phyloP scores from a whole-genome alignment of 2,888 invertebrate genomes.

The Agrochola macilenta region DNA sequence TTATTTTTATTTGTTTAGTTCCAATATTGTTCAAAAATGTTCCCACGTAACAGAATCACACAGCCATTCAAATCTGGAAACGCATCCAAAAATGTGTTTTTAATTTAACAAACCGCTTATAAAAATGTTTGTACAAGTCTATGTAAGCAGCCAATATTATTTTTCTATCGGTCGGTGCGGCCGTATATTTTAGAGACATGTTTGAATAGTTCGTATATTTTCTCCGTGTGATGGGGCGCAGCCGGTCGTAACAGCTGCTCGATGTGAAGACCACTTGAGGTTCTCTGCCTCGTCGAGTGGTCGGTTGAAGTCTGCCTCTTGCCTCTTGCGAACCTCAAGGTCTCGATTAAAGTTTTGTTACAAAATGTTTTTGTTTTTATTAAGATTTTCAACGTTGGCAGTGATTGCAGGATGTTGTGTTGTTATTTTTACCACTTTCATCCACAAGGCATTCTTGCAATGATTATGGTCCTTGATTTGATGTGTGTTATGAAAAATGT shows the following conservation, averaged over 20 bases:
- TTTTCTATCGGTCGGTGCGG: constrained; percentile 73
- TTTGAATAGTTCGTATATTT: constrained; percentile 82
- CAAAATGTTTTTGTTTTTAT: constrained; percentile 64
- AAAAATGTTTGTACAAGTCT: constrained; percentile 79
- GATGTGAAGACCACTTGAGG: constrained; percentile 76
- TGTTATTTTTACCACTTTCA: constrained; percentile 24
- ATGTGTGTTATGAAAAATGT: not conserved
- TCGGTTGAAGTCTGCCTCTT: constrained; percentile 66
- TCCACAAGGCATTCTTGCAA: not conserved
- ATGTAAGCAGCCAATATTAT: constrained; percentile 77
- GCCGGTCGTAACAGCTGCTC: constrained; percentile 83
- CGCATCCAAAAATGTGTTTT: constrained; percentile 67
- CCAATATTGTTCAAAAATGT: constrained; percentile 41
- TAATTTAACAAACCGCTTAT: constrained; percentile 75
- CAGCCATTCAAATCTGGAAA: constrained; percentile 60
- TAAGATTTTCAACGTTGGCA: constrained; percentile 44
- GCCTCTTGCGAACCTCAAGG: constrained; percentile 69
- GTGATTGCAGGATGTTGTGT: constrained; percentile 34
- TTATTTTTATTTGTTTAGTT: constrained; percentile 35
- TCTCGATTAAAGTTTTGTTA: constrained; percentile 66
- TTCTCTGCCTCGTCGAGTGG: constrained; percentile 69
- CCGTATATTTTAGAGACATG: constrained; percentile 74
- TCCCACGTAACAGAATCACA: constrained; percentile 60
- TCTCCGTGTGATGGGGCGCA: constrained; percentile 80
- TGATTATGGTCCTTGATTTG: not conserved